Conservation (phyloP, 2,797 vertebrate genomes). For the Pantherophis alleghaniensis region DNA sequence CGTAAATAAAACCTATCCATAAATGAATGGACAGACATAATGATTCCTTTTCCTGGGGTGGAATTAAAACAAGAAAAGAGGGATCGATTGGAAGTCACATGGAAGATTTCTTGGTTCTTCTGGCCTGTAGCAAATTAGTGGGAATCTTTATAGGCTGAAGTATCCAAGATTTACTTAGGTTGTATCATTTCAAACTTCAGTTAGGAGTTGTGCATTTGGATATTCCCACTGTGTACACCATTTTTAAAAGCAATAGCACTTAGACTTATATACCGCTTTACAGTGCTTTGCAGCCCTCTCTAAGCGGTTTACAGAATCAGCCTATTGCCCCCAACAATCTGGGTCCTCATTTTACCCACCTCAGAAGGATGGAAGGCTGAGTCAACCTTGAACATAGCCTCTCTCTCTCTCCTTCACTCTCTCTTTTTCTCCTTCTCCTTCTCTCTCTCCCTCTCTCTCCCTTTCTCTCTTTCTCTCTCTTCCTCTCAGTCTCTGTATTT, state of each 20-base stretch:
- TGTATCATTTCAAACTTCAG: not conserved
- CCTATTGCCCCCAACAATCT: no score
- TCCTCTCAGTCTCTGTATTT: not conserved
- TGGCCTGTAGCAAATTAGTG: not conserved
- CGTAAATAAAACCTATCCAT: not conserved
- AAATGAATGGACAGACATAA: not conserved
- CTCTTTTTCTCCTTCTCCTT: fast-evolving
- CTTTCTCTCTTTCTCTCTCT: not conserved
- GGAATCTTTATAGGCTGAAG: not conserved
- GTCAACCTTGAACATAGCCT: not conserved
- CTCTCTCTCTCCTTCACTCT: not conserved
- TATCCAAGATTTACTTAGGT: not conserved
- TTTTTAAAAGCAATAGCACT: not conserved
- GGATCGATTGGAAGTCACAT: not conserved
- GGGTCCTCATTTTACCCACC: no score
- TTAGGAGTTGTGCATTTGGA: not conserved
- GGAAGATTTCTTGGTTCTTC: not conserved
- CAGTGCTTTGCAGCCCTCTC: no score
- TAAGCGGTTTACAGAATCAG: no score
- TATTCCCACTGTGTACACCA: not conserved
- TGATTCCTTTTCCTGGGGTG: not conserved
- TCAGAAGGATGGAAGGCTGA: no score
- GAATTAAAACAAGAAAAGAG: not conserved
- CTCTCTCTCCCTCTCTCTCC: not conserved
- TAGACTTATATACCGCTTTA: no score